These are phyloP conservation scores for Morpho achilles DNA, from an alignment of 2,888 invertebrate genomes.

Conservation along the genomic window DNA sequence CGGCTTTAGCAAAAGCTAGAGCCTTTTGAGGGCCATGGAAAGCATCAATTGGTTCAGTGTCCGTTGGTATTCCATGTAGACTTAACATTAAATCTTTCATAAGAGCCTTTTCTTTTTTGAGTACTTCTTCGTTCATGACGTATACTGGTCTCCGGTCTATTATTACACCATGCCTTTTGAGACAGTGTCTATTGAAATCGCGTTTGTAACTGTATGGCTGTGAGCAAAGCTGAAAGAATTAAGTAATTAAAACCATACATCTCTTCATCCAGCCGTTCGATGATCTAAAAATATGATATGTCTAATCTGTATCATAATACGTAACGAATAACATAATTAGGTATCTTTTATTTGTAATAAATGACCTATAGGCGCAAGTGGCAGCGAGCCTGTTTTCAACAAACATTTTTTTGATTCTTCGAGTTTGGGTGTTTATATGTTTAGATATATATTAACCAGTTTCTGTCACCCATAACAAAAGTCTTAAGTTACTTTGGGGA, in stretches of 20 bases:
- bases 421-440: too few relatives aligned
- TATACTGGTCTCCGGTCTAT: conserved; percentile 47
- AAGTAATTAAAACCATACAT: not conserved
- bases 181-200: conserved; percentile 61
- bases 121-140: conserved; percentile 57
- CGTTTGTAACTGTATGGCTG: conserved; percentile 65
- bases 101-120: conserved; percentile 44
- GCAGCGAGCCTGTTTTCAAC: too few relatives aligned
- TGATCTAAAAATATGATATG: not conserved
- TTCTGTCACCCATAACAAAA: too few relatives aligned
- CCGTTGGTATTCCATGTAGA: conserved; percentile 39
- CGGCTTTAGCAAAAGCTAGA: conserved; percentile 42
- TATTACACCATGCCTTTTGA: conserved; percentile 61
- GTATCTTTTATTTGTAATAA: too few relatives aligned
- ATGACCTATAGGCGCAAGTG: too few relatives aligned
- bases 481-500: too few relatives aligned
- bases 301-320: too few relatives aligned
- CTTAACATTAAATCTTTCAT: conserved; percentile 47
- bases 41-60: conserved; percentile 42
- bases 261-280: too few relatives aligned
- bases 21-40: conserved; percentile 49
- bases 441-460: too few relatives aligned
- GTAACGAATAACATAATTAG: too few relatives aligned
- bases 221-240: conserved; percentile 52
- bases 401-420: too few relatives aligned